These are phyloP conservation scores for Aphelocoma californica DNA, from an alignment of 2,797 vertebrate species.

Conservation along the genomic window DNA sequence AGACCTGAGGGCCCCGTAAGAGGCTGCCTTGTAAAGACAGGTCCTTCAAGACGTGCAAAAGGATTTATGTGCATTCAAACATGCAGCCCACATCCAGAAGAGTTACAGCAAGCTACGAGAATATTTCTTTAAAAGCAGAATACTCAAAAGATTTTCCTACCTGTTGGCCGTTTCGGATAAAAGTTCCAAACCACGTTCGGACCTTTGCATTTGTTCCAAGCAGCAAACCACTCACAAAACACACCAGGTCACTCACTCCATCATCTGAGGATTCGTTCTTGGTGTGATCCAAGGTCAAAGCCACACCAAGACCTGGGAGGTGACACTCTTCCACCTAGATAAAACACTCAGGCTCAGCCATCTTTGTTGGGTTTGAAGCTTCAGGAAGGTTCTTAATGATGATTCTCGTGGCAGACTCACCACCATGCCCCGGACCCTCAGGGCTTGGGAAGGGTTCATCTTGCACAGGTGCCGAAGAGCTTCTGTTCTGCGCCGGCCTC, in stretches of 20 bases:
- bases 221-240: slow-evolving; percentile 94
- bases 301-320: slow-evolving; percentile 93
- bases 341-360: neutral
- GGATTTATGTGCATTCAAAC: neutral
- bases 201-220: slow-evolving; percentile 97
- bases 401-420: slow-evolving; percentile 73
- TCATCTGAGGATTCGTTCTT: slow-evolving; percentile 90
- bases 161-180: slow-evolving; percentile 97
- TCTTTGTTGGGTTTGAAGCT: neutral
- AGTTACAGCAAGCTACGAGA: neutral
- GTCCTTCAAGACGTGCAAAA: rapidly evolving
- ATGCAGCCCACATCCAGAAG: rapidly evolving
- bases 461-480: slow-evolving; percentile 93
- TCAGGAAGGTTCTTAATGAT: neutral
- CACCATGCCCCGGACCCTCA: slow-evolving; percentile 98
- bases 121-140: neutral
- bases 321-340: slow-evolving; percentile 95
- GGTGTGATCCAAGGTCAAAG: slow-evolving; percentile 94
- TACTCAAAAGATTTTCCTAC: slow-evolving; percentile 63
- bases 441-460: slow-evolving; percentile 97
- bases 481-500: slow-evolving; percentile 92
- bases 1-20: neutral
- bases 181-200: slow-evolving; percentile 98
- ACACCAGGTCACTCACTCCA: slow-evolving; percentile 94
- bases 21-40: rapidly evolving